Evolutionary conservation across 2,113 vertebrate genomes (phyloP).

Genomic region (Callithrix jacchus): DNA sequence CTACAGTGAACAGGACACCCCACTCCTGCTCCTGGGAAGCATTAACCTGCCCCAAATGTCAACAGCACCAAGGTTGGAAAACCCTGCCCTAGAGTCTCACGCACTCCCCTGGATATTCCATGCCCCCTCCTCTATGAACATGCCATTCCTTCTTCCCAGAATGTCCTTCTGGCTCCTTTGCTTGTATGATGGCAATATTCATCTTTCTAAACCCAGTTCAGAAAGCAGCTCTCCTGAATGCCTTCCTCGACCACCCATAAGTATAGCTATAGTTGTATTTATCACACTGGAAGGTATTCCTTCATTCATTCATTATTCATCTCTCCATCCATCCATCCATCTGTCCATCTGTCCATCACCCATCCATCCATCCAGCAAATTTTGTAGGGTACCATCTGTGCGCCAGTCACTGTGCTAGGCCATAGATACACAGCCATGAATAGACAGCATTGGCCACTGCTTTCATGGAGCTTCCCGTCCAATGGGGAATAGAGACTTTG

Average conservation of each 20-base stretch:
- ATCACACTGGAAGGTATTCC: background rate
- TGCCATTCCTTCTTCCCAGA: background rate
- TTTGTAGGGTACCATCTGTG: background rate
- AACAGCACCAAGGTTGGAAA: background rate
- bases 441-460: background rate
- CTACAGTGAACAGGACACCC: accelerated
- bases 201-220: background rate
- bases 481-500: background rate
- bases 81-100: background rate
- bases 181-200: background rate
- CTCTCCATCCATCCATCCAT: background rate
- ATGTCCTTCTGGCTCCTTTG: background rate
- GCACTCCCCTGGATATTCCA: background rate
- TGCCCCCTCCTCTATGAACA: background rate
- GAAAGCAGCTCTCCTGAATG: background rate
- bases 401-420: background rate
- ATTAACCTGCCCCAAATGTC: background rate
- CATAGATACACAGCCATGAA: background rate
- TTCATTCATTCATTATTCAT: background rate
- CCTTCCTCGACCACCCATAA: background rate
- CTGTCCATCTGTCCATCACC: accelerated
- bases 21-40: background rate
- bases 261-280: background rate
- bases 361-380: background rate
- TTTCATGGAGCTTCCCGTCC: background rate